Evolutionary conservation across 2,888 invertebrate species (phyloP).

Genomic region (Trilocha varians): DNA sequence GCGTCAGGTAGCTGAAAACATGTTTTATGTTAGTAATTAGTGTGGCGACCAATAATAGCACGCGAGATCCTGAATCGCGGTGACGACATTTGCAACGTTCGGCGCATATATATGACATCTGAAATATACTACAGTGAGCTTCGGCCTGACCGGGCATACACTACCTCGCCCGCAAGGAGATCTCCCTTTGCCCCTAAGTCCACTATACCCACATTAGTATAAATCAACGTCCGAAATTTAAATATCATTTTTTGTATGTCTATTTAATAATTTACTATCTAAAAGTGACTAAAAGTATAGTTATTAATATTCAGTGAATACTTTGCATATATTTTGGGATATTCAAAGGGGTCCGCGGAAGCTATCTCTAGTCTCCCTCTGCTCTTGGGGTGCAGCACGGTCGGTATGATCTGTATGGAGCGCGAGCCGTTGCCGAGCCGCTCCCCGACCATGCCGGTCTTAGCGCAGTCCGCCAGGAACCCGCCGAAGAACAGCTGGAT

Average conservation of each 20-base stretch:
- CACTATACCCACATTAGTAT: too few species aligned
- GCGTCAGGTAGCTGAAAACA: constrained; percentile 75
- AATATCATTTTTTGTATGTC: too few species aligned
- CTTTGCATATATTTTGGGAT: constrained; percentile 90
- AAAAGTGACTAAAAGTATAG: background rate
- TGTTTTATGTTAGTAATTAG: too few species aligned
- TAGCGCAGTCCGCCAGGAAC: constrained; percentile 88
- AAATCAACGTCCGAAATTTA: too few species aligned
- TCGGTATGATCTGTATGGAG: constrained; percentile 81
- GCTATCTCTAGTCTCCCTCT: constrained; percentile 83
- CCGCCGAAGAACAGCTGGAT: constrained; percentile 91
- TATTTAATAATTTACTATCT: background rate
- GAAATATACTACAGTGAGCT: too few species aligned
- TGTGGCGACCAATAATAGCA: too few species aligned
- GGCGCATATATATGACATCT: too few species aligned
- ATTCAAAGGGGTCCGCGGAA: constrained; percentile 83
- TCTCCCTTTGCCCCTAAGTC: too few species aligned
- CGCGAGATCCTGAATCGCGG: too few species aligned
- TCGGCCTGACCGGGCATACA: too few species aligned
- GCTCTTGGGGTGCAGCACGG: constrained; percentile 89
- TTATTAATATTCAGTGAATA: constrained; percentile 30
- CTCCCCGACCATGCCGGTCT: constrained; percentile 90
- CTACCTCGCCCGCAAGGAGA: too few species aligned
- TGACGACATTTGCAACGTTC: too few species aligned
- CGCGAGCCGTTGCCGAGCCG: constrained; percentile 79